Evolutionary conservation across 2,797 vertebrate genomes (phyloP), one percentile per base, ranked within the genome.

Genomic region (Amphiprion clarkii): DNA sequence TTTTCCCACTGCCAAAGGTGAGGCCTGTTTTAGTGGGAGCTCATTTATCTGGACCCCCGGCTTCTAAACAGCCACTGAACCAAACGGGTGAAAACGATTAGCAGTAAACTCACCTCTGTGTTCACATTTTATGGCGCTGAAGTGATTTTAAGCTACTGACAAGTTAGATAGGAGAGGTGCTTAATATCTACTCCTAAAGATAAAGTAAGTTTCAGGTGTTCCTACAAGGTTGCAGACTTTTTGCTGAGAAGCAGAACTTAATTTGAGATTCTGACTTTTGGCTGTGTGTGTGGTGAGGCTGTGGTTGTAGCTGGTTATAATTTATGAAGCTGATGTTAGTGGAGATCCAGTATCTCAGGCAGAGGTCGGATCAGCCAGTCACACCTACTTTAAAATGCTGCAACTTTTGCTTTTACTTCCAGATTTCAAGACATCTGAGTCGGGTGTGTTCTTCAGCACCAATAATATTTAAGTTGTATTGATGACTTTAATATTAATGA

Each of bases 1-100:
- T 85, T 81, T 89, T 81, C 80, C 71, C 39, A 55, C 54, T 57
- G 88, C 83, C 86, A 89, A 80, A 85, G 78, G 80, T 81, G 69
- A 87, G 82, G 79, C 78, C 78, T 74, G 78, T 87, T 88, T 77
- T 57, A 71, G 82, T 53, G 17, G 71, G 62, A 77, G 65, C 54
- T 85, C 49, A 74, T 87, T 85, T 68, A 67, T 85, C 31, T 76
- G 67, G 71, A 85, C 42, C 44, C 9, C 39, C 31, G 67, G 67
- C 69, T 48, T 58, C 59, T 33, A 36, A 71, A 68, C 71, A 60
- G 31, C 63, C 36, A 31, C 25, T 6, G 31, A 58, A 64, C 36
- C 49, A 62, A 67, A 67, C 51, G 2, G 48, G 53, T 66, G 39
- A 53, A 64, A 60, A 63, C 19, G 1, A 77, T 64, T 66, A 65